A percentile compares a stretch with the other conserved stretches of the same genome.
phyloP scores from a whole-genome alignment of 2,888 invertebrate species.

The Sarcophaga rosellei region DNA sequence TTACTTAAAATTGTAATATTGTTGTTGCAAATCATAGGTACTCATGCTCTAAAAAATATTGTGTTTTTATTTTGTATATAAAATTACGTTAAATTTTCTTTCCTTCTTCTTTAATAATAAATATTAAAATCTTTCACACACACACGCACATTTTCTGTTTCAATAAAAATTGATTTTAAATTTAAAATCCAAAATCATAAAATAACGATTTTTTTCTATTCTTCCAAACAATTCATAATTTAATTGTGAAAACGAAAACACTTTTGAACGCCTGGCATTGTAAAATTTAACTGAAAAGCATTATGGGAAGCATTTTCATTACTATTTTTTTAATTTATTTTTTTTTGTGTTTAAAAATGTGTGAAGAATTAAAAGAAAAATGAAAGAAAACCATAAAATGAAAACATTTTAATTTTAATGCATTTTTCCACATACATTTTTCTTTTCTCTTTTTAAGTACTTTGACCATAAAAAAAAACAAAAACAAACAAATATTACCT shows the following conservation, averaged over 20 bases:
- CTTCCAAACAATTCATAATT: background rate
- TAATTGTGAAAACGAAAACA: background rate
- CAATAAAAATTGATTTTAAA: background rate
- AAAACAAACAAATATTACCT: background rate
- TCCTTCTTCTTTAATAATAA: background rate
- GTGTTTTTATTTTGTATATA: constrained; percentile 8
- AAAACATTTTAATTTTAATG: background rate
- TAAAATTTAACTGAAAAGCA: constrained; percentile 45
- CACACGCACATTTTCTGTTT: constrained; percentile 25
- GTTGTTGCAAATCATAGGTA: constrained; percentile 38
- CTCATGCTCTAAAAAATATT: constrained; percentile 35
- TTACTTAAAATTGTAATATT: constrained; percentile 49
- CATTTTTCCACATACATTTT: background rate
- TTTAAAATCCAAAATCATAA: background rate
- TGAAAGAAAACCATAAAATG: constrained; percentile 1
- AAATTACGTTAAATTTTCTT: background rate
- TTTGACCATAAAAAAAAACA: background rate
- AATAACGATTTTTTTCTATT: background rate
- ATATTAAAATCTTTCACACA: background rate
- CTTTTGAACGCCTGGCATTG: constrained; percentile 14
- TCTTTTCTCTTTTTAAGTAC: background rate
- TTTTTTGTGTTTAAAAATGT: background rate
- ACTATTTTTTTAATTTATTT: constrained; percentile 16
- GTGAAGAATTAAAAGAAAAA: background rate
- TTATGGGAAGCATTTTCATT: constrained; percentile 1